A percentile compares a stretch with the other conserved stretches of the same genome.
Evolutionary conservation across 2,888 invertebrate genomes (phyloP).

Genomic region (Drosophila austrosaltans): DNA sequence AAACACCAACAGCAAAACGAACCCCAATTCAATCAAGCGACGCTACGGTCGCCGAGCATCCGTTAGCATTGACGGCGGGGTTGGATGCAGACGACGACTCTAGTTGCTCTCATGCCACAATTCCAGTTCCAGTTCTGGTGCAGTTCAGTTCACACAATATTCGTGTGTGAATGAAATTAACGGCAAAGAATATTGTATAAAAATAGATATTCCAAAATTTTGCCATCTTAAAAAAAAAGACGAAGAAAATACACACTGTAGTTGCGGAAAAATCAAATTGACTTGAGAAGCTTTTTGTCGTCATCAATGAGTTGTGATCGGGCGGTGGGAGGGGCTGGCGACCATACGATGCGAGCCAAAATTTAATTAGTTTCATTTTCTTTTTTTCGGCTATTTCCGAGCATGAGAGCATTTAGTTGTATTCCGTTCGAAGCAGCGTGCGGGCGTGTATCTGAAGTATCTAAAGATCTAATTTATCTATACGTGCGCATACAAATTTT

Average conservation of each 20-base stretch:
- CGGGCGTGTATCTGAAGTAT: slow-evolving; percentile 53
- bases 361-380: slow-evolving; percentile 49
- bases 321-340: neutral
- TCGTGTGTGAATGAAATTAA: slow-evolving; percentile 40
- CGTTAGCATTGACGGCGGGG: slow-evolving; percentile 28
- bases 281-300: slow-evolving; percentile 53
- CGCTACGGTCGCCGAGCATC: slow-evolving; percentile 33
- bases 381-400: slow-evolving; percentile 32
- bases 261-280: slow-evolving; percentile 72
- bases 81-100: slow-evolving; percentile 4
- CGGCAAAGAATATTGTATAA: slow-evolving; percentile 56
- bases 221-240: slow-evolving; percentile 41
- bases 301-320: slow-evolving; percentile 58
- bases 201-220: slow-evolving; percentile 65
- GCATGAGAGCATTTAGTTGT: slow-evolving; percentile 58
- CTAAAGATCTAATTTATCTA: neutral
- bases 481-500: neutral
- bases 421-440: slow-evolving; percentile 66
- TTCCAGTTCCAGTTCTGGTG: slow-evolving; percentile 24
- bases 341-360: slow-evolving; percentile 7
- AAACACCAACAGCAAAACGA: slow-evolving; percentile 24
- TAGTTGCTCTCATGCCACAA: slow-evolving; percentile 9
- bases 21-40: slow-evolving; percentile 68
- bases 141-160: slow-evolving; percentile 33
- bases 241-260: slow-evolving; percentile 16